phyloP scores from a whole-genome alignment of 2,113 vertebrate genomes.

The Actenoides lindsayi region DNA sequence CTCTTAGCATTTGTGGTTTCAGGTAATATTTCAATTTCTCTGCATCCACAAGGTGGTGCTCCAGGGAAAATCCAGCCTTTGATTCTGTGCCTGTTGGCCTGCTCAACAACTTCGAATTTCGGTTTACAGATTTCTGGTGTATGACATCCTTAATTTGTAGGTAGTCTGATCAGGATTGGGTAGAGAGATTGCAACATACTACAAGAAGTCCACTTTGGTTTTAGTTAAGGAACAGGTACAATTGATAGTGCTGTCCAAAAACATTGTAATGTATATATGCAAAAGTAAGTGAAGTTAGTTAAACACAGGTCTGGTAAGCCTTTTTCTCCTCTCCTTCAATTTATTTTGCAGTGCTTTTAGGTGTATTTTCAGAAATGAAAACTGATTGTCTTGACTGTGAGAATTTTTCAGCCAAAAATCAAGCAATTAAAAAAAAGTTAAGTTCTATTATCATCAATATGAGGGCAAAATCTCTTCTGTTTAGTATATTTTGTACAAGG shows the following conservation, averaged over 20 bases:
- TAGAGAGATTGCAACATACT: background rate
- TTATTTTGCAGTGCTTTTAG: background rate
- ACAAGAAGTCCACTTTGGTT: background rate
- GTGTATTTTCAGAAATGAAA: background rate
- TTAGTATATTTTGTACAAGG: background rate
- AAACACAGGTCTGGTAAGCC: background rate
- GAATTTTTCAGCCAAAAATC: background rate
- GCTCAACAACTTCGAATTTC: background rate
- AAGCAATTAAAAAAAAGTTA: background rate
- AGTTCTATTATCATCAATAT: background rate
- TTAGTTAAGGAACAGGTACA: background rate
- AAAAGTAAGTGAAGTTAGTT: background rate
- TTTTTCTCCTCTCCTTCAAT: background rate
- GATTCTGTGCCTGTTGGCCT: background rate
- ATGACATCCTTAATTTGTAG: background rate
- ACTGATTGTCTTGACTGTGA: background rate
- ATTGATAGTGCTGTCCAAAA: background rate
- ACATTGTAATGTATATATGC: background rate
- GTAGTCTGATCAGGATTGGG: background rate
- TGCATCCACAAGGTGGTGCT: slow-evolving; percentile 62
- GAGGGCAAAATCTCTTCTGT: background rate
- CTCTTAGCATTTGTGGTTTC: background rate
- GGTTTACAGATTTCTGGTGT: background rate
- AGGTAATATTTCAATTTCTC: background rate
- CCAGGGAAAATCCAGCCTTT: background rate